Conservation (phyloP, 2,797 vertebrate species). For the Vultur gryphus region DNA sequence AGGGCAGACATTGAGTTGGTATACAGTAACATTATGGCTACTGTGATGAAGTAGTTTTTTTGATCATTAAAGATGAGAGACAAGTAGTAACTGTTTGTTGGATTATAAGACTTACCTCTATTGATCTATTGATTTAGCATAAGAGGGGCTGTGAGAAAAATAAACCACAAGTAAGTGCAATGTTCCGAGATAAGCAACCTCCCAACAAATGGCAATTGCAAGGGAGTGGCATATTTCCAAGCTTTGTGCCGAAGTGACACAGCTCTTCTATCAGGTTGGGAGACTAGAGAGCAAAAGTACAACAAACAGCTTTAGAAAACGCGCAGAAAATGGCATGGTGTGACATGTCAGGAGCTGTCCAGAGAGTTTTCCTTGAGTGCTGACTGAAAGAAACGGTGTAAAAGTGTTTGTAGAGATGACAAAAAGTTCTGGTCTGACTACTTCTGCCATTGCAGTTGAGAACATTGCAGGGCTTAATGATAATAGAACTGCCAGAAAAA, state of each 20-base stretch:
- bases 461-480: background rate
- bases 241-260: background rate
- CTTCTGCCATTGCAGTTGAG: background rate
- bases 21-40: background rate
- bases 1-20: background rate
- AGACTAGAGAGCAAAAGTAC: background rate
- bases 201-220: background rate
- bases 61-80: background rate
- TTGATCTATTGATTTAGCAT: background rate
- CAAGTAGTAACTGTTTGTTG: background rate
- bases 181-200: constrained; percentile 18
- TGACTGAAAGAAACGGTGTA: background rate
- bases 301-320: background rate
- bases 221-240: background rate
- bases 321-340: background rate
- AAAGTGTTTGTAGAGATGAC: background rate
- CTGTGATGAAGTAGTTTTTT: background rate
- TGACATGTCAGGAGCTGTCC: constrained; percentile 31
- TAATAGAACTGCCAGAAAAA: background rate
- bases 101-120: background rate
- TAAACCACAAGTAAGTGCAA: background rate
- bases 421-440: background rate
- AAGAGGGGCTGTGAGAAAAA: constrained; percentile 10
- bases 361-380: background rate
- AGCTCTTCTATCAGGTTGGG: background rate